Base-by-base conservation (phyloP, 2,797 vertebrate species). In the Heteromormyrus szaboi region DNA sequence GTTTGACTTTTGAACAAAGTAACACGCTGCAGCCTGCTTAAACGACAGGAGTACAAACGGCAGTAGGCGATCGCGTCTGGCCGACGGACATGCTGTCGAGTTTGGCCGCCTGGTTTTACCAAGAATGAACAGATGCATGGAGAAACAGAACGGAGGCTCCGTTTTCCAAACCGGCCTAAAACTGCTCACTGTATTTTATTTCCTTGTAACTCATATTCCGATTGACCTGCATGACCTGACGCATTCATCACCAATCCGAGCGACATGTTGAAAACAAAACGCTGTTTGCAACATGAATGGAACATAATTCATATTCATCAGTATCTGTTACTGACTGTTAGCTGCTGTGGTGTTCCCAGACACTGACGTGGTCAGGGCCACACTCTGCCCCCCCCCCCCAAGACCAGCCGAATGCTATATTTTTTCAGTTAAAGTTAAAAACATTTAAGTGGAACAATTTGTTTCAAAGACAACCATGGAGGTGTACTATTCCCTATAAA, bases 211-310 rank as follows among this genome's bases (percentile, higher is more conserved):
- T 62, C 54, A 41, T 81, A n/a, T 81, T 81, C 62, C 48, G 37
- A 65, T 53, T 59, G 84, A 88, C 11, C 37, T 87, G 89, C 89
- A 90, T 90, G 89, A 87, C 19, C 68, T 86, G 84, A 33, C n/a
- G 54, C 87, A 56, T 83, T 50, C 86, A 79, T 72, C 22, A 37
- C 3, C 59, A 25, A 33, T 44, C 37, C 29, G 11, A 87, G 48
- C 41, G 29, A 90, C 88, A 89, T 90, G 89, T 90, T 90, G 88
- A 87, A 89, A 90, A 88, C 87, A 53, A 56, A 56, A 29, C 19
- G n/a, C 25, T 88, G 88, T 88, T 88, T 81, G 65, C 89, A 90
- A 88, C 89, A 90, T 88, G 89, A 88, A 51, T 29, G 11, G 62
- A 50, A 22, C 59, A 12, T 41, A 46, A 56, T 51, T 88, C 89